A percentile compares a stretch with the other conserved stretches of the same genome.
Evolutionary conservation across 2,888 invertebrate species (phyloP).

Genomic region (Lamellibrachia satsuma): DNA sequence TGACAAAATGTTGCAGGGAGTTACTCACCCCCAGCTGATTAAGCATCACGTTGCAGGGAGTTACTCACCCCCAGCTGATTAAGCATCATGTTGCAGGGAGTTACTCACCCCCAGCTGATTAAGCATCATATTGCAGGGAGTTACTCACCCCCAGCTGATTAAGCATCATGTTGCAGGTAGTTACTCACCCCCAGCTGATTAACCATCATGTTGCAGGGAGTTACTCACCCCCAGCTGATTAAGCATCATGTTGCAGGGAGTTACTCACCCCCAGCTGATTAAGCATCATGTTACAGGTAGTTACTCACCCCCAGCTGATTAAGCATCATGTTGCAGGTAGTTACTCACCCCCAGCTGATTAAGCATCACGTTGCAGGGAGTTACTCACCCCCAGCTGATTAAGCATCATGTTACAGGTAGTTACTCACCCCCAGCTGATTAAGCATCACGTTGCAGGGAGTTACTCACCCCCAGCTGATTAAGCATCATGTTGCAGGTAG

Average conservation of each 20-base stretch:
- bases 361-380: neutral
- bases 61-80: neutral
- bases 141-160: neutral
- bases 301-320: neutral
- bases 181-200: neutral
- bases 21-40: neutral
- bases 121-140: neutral
- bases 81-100: neutral
- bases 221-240: neutral
- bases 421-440: neutral
- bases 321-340: neutral
- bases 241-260: neutral
- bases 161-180: neutral
- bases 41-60: neutral
- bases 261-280: neutral
- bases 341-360: neutral
- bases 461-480: neutral
- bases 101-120: neutral
- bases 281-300: neutral
- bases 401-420: neutral
- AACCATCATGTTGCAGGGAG: neutral
- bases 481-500: neutral
- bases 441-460: neutral
- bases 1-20: neutral
- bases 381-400: neutral